Evolutionary conservation across 2,113 vertebrate species (phyloP).

Genomic region (Dendrocopos noguchii): DNA sequence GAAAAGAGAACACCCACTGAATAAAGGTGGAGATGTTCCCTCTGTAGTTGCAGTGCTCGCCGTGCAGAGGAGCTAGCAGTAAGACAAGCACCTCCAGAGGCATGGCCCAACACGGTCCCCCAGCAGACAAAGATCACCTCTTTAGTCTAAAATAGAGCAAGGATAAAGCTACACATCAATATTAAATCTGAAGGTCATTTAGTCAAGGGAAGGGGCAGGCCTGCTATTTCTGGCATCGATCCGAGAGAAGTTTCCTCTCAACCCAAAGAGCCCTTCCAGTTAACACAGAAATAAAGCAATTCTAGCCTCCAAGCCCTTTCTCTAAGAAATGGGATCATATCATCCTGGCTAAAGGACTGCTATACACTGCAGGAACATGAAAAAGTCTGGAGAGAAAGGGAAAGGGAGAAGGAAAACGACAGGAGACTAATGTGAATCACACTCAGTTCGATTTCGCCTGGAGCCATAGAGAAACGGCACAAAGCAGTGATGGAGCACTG

Average conservation of each 20-base stretch:
- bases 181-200: constrained; percentile 28
- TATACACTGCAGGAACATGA: fast-evolving
- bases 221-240: not conserved
- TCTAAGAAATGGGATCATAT: not conserved
- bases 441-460: fast-evolving
- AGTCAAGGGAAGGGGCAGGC: constrained; percentile 18
- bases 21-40: not conserved
- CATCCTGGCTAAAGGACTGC: not conserved
- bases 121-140: not conserved
- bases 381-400: not conserved
- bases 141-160: not conserved
- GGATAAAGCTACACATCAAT: constrained; percentile 1
- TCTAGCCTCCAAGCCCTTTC: not conserved
- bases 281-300: not conserved
- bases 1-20: not conserved
- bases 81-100: fast-evolving
- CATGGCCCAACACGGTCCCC: fast-evolving
- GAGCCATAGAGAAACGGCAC: not conserved
- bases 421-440: not conserved
- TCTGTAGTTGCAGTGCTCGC: not conserved
- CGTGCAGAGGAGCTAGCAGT: fast-evolving
- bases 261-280: not conserved
- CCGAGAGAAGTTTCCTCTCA: constrained; percentile 1
- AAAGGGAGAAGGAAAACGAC: not conserved
- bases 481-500: fast-evolving